Conservation (phyloP, 2,888 invertebrate genomes). For the Diaperis boleti region DNA sequence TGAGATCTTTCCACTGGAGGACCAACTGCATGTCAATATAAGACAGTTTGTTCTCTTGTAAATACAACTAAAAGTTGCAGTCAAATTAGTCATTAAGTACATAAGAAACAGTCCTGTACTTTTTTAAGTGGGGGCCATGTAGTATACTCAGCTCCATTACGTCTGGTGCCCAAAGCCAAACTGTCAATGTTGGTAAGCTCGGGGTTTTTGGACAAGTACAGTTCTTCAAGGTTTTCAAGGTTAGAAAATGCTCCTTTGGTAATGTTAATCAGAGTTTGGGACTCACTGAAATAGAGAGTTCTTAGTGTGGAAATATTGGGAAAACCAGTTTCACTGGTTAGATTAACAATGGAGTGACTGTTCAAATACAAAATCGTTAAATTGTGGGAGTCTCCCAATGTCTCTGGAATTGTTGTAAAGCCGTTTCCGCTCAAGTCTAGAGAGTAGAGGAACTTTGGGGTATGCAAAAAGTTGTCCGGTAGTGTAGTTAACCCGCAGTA, state of each 20-base stretch:
- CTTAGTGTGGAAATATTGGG: slow-evolving; percentile 73
- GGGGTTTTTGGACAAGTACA: slow-evolving; percentile 76
- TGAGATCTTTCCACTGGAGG: slow-evolving; percentile 78
- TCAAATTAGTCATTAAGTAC: no score
- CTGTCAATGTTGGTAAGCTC: slow-evolving; percentile 72
- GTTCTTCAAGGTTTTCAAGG: slow-evolving; percentile 69
- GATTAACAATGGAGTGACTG: slow-evolving; percentile 75
- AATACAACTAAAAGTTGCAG: slow-evolving; percentile 76
- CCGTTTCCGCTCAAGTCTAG: slow-evolving; percentile 74
- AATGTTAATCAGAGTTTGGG: slow-evolving; percentile 73
- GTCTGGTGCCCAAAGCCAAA: slow-evolving; percentile 70
- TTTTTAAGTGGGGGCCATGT: slow-evolving; percentile 76
- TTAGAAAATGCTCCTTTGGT: slow-evolving; percentile 70
- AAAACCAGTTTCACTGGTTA: slow-evolving; percentile 72
- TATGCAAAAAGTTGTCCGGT: slow-evolving; percentile 76
- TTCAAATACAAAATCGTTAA: slow-evolving; percentile 75
- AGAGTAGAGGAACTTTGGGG: slow-evolving; percentile 73
- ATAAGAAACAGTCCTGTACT: slow-evolving; percentile 64
- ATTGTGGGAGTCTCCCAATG: slow-evolving; percentile 72
- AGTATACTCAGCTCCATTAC: slow-evolving; percentile 67
- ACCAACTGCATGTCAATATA: slow-evolving; percentile 75
- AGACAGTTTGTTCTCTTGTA: slow-evolving; percentile 79
- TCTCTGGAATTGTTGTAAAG: slow-evolving; percentile 72
- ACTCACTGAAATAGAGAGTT: slow-evolving; percentile 77
- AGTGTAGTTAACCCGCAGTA: slow-evolving; percentile 74